These are phyloP conservation scores for Coenonympha glycerion DNA, from an alignment of 2,888 invertebrate genomes.

Conservation along the genomic window DNA sequence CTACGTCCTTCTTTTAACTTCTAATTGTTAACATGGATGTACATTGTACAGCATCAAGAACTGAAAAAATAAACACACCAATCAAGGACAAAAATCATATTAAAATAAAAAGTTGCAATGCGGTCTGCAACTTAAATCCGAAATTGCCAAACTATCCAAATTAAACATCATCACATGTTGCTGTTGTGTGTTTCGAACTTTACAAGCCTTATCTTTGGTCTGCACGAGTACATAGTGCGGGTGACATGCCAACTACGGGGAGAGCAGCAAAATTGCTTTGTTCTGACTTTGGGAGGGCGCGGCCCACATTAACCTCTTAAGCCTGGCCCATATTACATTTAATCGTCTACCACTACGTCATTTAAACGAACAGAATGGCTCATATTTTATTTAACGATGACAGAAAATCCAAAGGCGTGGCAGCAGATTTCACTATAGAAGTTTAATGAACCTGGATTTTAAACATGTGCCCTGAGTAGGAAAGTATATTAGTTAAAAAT, in stretches of 20 bases:
- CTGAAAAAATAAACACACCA: not conserved
- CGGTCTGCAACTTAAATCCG: not conserved
- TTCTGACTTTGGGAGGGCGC: slow-evolving; percentile 49
- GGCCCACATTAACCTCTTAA: slow-evolving; percentile 42
- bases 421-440: not conserved
- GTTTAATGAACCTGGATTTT: slow-evolving; percentile 5
- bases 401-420: not conserved
- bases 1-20: too few relatives aligned
- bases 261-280: slow-evolving; percentile 60
- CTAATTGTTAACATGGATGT: too few relatives aligned
- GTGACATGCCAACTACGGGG: slow-evolving; percentile 55
- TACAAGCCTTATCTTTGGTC: slow-evolving; percentile 44
- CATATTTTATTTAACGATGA: slow-evolving; percentile 2
- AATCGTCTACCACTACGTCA: slow-evolving; percentile 15
- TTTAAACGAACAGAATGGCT: slow-evolving; percentile 14
- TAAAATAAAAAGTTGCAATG: not conserved
- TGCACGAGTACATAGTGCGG: slow-evolving; percentile 46
- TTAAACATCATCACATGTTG: slow-evolving; percentile 9
- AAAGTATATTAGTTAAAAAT: too few relatives aligned
- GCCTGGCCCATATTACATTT: slow-evolving; percentile 22
- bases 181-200: slow-evolving; percentile 22
- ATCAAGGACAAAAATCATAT: not conserved
- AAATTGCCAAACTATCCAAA: slow-evolving; percentile 5
- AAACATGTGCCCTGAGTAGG: too few relatives aligned
- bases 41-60: too few relatives aligned